Conservation (phyloP, 35 echinoderm and acorn worm species). For the Heliocidaris tuberculata region DNA sequence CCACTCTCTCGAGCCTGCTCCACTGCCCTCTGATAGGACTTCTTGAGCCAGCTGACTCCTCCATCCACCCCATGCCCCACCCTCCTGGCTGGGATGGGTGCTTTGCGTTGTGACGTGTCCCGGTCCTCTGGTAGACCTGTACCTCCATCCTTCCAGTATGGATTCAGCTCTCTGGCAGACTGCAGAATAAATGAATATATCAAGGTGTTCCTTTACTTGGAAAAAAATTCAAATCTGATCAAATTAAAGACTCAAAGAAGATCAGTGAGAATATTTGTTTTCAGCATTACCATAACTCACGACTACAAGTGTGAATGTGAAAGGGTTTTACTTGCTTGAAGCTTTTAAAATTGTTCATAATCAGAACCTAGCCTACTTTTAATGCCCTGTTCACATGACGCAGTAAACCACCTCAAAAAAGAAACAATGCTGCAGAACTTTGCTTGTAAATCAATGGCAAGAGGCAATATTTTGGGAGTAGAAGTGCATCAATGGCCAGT, state of each 20-base stretch:
- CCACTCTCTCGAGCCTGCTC: constrained; percentile 71
- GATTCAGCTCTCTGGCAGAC: constrained; percentile 82
- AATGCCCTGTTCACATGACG: too few species aligned
- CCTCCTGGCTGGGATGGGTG: not conserved
- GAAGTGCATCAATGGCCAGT: too few species aligned
- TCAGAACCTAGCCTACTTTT: too few species aligned
- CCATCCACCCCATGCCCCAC: constrained; percentile 61
- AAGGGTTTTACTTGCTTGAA: too few species aligned
- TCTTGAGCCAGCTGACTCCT: constrained; percentile 82
- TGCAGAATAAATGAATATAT: not conserved
- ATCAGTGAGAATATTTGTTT: not conserved
- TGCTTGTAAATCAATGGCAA: too few species aligned
- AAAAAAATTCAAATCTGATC: not conserved
- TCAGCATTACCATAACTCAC: too few species aligned
- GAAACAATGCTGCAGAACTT: too few species aligned
- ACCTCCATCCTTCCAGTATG: constrained; percentile 98
- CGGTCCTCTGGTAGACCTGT: constrained; percentile 84
- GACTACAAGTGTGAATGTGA: too few species aligned
- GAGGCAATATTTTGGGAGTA: too few species aligned
- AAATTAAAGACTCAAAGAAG: not conserved
- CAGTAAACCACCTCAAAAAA: too few species aligned
- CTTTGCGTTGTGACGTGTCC: not conserved
- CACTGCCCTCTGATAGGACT: constrained; percentile 75
- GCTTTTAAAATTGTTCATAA: too few species aligned
- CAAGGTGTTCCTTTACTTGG: not conserved